Conservation (phyloP, 1,140 invertebrate genomes). For the Macrocentrus cingulum region DNA sequence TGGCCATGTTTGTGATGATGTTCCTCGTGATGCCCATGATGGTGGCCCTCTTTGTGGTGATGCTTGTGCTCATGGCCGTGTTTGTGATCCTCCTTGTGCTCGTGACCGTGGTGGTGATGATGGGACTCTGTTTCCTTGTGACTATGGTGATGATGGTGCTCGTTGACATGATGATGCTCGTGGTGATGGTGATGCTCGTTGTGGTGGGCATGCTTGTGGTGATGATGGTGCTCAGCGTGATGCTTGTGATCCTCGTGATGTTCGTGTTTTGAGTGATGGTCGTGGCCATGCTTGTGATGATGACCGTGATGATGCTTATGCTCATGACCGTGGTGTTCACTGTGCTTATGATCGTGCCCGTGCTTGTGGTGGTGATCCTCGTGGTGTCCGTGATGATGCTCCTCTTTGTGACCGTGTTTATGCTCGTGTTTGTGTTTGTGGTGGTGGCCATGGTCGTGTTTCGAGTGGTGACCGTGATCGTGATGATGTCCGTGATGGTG, state of each 20-base stretch:
- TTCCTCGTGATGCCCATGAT: constrained; percentile 35
- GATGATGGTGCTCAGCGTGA: constrained; percentile 38
- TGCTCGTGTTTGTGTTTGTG: constrained; percentile 25
- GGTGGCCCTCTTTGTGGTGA: constrained; percentile 42
- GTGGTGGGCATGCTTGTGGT: constrained; percentile 37
- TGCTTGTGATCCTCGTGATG: constrained; percentile 42
- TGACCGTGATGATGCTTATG: constrained; percentile 32
- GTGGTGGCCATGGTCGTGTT: constrained; percentile 25
- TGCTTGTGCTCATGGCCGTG: constrained; percentile 47
- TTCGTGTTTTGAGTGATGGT: constrained; percentile 40
- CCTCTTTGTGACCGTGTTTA: constrained; percentile 22
- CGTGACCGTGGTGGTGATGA: constrained; percentile 42
- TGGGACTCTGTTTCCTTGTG: constrained; percentile 44
- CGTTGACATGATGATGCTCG: constrained; percentile 42
- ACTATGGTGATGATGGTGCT: constrained; percentile 46
- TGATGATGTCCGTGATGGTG: constrained; percentile 26
- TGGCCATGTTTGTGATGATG: constrained; percentile 36
- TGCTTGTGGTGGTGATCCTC: constrained; percentile 31
- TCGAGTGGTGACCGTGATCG: constrained; percentile 18
- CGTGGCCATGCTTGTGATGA: constrained; percentile 34
- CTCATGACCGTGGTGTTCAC: constrained; percentile 30
- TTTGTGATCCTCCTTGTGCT: constrained; percentile 43
- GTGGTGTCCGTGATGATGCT: constrained; percentile 28
- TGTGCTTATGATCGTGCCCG: constrained; percentile 29
- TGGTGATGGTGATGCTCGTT: constrained; percentile 47